Evolutionary conservation across 2,113 vertebrate species (phyloP), one percentile per base, ranked within the genome.

Genomic region (Oplegnathus fasciatus): DNA sequence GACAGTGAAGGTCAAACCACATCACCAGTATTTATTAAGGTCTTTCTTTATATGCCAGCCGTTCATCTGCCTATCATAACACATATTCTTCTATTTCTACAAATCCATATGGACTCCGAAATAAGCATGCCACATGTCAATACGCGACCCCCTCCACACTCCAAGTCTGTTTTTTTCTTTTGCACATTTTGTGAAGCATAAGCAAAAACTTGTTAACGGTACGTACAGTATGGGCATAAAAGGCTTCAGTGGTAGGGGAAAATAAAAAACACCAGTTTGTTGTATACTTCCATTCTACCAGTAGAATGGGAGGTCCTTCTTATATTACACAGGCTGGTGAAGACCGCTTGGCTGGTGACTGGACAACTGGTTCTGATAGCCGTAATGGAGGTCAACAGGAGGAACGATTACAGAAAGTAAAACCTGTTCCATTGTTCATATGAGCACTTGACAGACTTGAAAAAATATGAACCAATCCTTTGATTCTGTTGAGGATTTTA

Each of bases 1-100:
- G 48, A 68, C 61, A 66, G 67, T 58, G 30, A 73, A 58, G 55
- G 73, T 62, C 57, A 48, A 50, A 52, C 28, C 28, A 65, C 17
- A 24, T 24, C 15, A 32, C 2, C 34, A 46, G n/a, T 32, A 70
- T 26, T 70, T 15, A 74, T 5, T 73, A 34, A 60, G 15, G 32
- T 18, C 0, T 42, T 67, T 28, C 1, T 72, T 15, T 37, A 2
- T 46, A 24, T 20, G 2, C 73, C 46, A 50, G 28, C 26, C 5
- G 4, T 13, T 46, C 5, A 57, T 20, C 26, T 7, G 1, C 70
- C 61, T 58, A 24, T 67, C 28, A 17, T 48, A 34, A 60, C 74
- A 62, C 10, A 54, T 5, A 15, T 75, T 32, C 40, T 57, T 34
- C 9, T 18, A 30, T 65, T 55, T 83, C 26, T 76, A 76, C 73